Conservation (phyloP, 2,113 vertebrate genomes). For the Boulengeromyrus knoepffleri region DNA sequence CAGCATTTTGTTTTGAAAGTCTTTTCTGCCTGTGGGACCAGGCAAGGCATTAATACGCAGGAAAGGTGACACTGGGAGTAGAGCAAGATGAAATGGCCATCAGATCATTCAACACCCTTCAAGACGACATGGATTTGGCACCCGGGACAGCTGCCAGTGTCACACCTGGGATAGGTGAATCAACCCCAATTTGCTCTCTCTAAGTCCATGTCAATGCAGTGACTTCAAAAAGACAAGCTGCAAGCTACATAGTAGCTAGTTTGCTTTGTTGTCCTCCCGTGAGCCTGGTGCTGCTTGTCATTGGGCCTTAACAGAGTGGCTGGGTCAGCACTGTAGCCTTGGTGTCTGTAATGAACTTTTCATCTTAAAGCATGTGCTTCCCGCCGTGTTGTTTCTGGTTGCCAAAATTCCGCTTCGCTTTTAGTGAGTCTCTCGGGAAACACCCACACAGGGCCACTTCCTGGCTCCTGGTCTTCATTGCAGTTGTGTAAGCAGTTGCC, state of each 20-base stretch:
- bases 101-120: not conserved
- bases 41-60: not conserved
- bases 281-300: not conserved
- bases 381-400: not conserved
- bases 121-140: not conserved
- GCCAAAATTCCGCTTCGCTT: not conserved
- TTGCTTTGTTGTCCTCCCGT: not conserved
- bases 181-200: not conserved
- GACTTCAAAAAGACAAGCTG: not conserved
- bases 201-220: not conserved
- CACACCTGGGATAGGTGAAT: not conserved
- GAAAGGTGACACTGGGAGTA: not conserved
- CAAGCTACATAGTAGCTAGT: not conserved
- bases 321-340: not conserved
- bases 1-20: not conserved
- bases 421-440: not conserved
- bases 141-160: not conserved
- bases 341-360: not conserved
- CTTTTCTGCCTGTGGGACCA: not conserved
- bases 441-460: not conserved
- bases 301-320: not conserved
- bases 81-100: not conserved
- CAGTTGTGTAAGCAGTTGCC: not conserved
- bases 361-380: not conserved
- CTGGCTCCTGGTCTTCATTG: not conserved